Conservation (phyloP, 1,140 invertebrate species). For the Drosophila nigromelanica region DNA sequence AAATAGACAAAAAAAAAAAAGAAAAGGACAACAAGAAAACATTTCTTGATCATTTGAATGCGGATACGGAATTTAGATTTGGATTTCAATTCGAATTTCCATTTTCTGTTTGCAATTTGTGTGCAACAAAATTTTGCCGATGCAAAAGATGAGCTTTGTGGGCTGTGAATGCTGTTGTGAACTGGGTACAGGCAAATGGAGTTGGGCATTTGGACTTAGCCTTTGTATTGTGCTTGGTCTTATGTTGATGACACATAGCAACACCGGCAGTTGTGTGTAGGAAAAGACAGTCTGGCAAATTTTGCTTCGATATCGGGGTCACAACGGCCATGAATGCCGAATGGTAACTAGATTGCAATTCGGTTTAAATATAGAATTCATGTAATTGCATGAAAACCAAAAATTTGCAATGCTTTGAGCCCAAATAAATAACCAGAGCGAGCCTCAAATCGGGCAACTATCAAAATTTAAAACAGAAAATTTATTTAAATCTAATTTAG, state of each 20-base stretch:
- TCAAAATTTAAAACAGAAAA: not conserved
- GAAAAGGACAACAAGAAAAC: not conserved
- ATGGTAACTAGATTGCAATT: slow-evolving; percentile 24
- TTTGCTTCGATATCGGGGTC: slow-evolving; percentile 9
- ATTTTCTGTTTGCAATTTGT: slow-evolving; percentile 33
- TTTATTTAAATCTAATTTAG: not conserved
- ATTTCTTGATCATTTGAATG: slow-evolving; percentile 12
- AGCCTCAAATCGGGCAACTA: not conserved
- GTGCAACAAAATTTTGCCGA: slow-evolving; percentile 27
- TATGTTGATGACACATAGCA: slow-evolving; percentile 22
- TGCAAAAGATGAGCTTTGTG: not conserved
- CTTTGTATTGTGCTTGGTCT: slow-evolving; percentile 21
- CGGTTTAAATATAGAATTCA: slow-evolving; percentile 4
- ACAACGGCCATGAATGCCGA: not conserved
- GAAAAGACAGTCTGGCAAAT: slow-evolving; percentile 1
- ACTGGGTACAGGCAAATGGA: not conserved
- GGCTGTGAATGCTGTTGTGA: too few species aligned
- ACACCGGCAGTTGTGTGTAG: not conserved
- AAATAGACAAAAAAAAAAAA: not conserved
- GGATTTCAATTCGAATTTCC: slow-evolving; percentile 23
- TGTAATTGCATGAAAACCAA: slow-evolving; percentile 4
- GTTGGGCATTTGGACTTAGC: not conserved
- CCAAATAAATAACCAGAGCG: too few species aligned
- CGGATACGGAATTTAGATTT: slow-evolving; percentile 19
- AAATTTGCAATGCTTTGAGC: not conserved